phyloP scores from a whole-genome alignment of 2,888 invertebrate genomes.

The Neoaliturus tenellus region DNA sequence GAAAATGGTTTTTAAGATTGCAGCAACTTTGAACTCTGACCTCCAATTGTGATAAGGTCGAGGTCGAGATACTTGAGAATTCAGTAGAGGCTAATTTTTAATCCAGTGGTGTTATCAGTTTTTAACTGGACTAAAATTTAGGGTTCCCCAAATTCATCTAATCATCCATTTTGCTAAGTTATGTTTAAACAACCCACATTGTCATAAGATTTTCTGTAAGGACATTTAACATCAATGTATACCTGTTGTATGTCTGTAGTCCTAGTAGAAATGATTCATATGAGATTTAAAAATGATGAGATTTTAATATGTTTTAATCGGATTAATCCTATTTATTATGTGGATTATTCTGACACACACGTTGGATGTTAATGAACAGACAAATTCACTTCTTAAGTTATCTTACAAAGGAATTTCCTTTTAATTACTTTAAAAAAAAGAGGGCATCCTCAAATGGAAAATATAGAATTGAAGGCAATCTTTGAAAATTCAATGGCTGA shows the following conservation, averaged over 20 bases:
- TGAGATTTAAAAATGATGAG: neutral
- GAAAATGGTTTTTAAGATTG: neutral
- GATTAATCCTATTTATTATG: conserved; percentile 81
- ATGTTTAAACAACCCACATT: no score
- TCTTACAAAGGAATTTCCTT: no score
- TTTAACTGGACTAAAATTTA: no score
- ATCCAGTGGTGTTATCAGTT: neutral
- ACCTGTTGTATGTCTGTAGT: no score
- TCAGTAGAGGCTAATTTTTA: neutral
- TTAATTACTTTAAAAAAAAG: no score
- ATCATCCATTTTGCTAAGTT: no score
- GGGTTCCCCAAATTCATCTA: no score
- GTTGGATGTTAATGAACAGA: neutral
- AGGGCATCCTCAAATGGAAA: neutral
- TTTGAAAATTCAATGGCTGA: conserved; percentile 10
- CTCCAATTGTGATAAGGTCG: neutral
- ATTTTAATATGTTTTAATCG: conserved; percentile 65
- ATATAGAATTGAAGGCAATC: neutral
- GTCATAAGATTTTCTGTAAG: no score
- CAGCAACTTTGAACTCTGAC: neutral
- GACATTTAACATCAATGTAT: no score
- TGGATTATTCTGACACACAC: conserved; percentile 80
- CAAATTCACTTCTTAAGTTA: neutral
- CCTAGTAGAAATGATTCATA: neutral
- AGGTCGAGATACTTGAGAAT: conserved; percentile 2